These are phyloP conservation scores for Halocaridina rubra DNA, from an alignment of 2,888 invertebrate genomes.

Conservation along the genomic window DNA sequence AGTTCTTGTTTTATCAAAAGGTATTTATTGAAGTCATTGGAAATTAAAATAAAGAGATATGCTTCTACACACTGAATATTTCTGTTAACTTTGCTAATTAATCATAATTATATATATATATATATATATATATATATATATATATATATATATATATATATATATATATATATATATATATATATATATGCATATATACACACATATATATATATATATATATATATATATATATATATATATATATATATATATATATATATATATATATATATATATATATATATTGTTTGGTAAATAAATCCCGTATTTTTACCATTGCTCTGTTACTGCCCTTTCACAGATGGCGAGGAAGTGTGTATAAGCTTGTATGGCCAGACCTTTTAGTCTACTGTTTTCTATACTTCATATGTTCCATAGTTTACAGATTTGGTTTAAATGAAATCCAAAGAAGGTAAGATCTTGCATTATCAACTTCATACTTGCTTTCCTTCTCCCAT, in stretches of 20 bases:
- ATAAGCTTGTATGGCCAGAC: conserved; percentile 94
- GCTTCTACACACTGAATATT: too few relatives aligned
- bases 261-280: not conserved
- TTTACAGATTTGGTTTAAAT: conserved; percentile 80
- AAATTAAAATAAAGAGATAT: too few relatives aligned
- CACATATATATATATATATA: not conserved
- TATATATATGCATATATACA: not conserved
- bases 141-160: not conserved
- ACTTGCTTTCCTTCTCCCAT: not conserved
- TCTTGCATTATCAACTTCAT: too few relatives aligned
- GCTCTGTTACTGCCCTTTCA: too few relatives aligned
- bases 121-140: conserved; percentile 3
- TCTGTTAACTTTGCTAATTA: too few relatives aligned
- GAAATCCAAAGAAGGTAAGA: conserved; percentile 79
- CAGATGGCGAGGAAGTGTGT: conserved; percentile 95
- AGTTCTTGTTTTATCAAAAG: too few relatives aligned
- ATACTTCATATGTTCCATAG: conserved; percentile 83
- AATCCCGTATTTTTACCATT: too few relatives aligned
- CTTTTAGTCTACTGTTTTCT: conserved; percentile 81
- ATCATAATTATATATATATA: not conserved
- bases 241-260: not conserved
- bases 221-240: not conserved
- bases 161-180: conserved; percentile 3
- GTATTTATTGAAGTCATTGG: too few relatives aligned
- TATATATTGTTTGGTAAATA: too few relatives aligned